Evolutionary conservation across 2,797 vertebrate species (phyloP).

Genomic region (Monodelphis domestica): DNA sequence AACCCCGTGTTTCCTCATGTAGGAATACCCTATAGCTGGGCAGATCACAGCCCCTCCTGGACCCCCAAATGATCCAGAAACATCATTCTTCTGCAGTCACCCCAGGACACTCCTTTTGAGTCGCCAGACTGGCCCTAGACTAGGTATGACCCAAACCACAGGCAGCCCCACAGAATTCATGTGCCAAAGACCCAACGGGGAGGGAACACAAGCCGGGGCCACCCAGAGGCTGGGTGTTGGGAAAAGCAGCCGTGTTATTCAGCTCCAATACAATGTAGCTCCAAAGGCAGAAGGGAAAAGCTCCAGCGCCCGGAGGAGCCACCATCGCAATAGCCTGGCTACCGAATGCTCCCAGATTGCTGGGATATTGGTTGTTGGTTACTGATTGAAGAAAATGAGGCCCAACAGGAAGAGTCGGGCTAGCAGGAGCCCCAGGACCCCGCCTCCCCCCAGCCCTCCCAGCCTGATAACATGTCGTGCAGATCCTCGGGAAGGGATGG

Average conservation of each 20-base stretch:
- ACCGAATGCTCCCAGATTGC: background rate
- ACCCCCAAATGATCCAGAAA: background rate
- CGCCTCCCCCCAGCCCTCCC: background rate
- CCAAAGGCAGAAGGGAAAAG: background rate
- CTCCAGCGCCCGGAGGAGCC: too few relatives aligned
- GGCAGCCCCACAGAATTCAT: slow-evolving; percentile 23
- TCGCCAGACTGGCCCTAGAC: background rate
- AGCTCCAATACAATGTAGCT: background rate
- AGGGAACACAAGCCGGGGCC: too few relatives aligned
- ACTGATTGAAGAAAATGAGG: too few relatives aligned
- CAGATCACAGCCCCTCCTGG: background rate
- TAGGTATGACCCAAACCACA: background rate
- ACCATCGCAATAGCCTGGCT: background rate
- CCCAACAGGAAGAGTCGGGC: too few relatives aligned
- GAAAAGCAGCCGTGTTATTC: slow-evolving; percentile 79
- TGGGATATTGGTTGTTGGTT: too few relatives aligned
- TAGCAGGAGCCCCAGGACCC: background rate
- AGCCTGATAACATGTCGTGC: background rate
- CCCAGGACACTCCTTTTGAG: background rate
- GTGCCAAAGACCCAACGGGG: too few relatives aligned
- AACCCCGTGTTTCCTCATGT: background rate
- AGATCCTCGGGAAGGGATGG: too few relatives aligned
- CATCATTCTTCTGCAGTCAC: background rate
- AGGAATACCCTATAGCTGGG: background rate
- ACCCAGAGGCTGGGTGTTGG: too few relatives aligned